Base-by-base conservation (phyloP, 2,113 vertebrate species). In the Serinus canaria region DNA sequence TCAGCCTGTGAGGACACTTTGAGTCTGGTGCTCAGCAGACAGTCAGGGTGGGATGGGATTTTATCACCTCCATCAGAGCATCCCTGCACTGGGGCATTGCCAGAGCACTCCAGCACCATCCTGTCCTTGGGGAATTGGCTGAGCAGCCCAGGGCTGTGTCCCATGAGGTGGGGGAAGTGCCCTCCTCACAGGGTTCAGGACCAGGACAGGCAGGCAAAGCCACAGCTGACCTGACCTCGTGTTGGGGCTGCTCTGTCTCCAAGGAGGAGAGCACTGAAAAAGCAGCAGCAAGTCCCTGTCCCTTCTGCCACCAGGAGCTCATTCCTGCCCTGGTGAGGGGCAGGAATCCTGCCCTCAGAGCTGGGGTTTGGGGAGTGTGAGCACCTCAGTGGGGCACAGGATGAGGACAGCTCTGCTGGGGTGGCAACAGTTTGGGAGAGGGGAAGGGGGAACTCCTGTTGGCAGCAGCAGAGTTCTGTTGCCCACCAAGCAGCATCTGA, bases 191-290 rank as follows among this genome's bases (percentile, higher is more conserved):
- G 50, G 46, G 15, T 6, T 74, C 13, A 53, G 74, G 35, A 30
- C 35, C 17, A 27, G 21, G 13, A 18, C 46, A 35, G 44, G 50
- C 33, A 69, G 56, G 31, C 24, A 85, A 53, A 92, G 59, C 21
- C 50, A 52, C 1, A 3, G 30, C 64, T 77, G 49, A 19, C 13
- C 15, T 83, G 44, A 30, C 13, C 46, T 9, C 1, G 15, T 14
- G 28, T 1, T 69, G 43, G 37, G 3, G 9, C 50, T 0, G 0
- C 10, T 46, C 25, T 60, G 27, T 39, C 41, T 56, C 43, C 7
- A 4, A 41, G 52, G 14, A 63, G 27, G 24, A 33, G 15, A 33
- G 5, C 23, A 7, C 44, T 28, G 37, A 53, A 55, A 76, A 68
- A 50, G 37, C 44, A 90, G 31, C 46, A 60, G 25, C 20, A 67